A percentile compares a stretch with the other conserved stretches of the same genome.
These are phyloP conservation scores for Arbacia lixula DNA, from an alignment of 53 echinoderm and acorn worm genomes.

Conservation along the genomic window DNA sequence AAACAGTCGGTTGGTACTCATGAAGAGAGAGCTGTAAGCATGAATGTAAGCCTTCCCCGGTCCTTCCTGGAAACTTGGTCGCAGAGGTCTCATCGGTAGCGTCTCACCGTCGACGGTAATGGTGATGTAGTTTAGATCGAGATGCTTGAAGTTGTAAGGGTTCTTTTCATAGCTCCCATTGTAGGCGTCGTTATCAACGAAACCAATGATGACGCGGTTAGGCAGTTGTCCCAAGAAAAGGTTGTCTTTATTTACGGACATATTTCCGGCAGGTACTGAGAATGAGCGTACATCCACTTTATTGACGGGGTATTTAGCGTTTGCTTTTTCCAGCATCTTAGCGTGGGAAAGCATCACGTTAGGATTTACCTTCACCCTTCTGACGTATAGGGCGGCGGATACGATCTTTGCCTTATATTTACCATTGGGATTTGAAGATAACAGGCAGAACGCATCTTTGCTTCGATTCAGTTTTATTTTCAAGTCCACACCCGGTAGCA, in stretches of 20 bases:
- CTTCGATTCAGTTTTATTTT: constrained; percentile 66
- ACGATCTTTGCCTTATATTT: constrained; percentile 58
- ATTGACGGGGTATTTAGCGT: constrained; percentile 19
- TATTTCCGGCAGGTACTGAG: constrained; percentile 47
- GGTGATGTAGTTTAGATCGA: constrained; percentile 16
- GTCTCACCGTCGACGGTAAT: constrained; percentile 35
- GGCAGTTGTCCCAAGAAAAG: constrained; percentile 64
- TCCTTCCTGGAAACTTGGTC: constrained; percentile 18
- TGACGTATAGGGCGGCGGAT: constrained; percentile 58
- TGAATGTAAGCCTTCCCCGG: constrained; percentile 4
- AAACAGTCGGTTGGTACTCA: constrained; percentile 33
- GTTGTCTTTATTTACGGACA: constrained; percentile 52
- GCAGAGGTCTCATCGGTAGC: constrained; percentile 40
- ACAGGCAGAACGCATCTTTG: constrained; percentile 60
- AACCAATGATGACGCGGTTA: constrained; percentile 54
- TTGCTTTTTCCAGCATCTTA: constrained; percentile 60
- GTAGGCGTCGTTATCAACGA: constrained; percentile 62
- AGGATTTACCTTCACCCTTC: constrained; percentile 67
- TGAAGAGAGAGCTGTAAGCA: constrained; percentile 45
- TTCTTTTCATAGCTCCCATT: constrained; percentile 57
- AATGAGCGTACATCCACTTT: constrained; percentile 33
- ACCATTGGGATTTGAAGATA: constrained; percentile 32
- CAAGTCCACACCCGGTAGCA: constrained; percentile 67
- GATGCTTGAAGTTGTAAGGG: constrained; percentile 66
- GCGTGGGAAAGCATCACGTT: constrained; percentile 55